Base-by-base conservation (phyloP, 2,113 vertebrate genomes). In the Ranitomeya variabilis region DNA sequence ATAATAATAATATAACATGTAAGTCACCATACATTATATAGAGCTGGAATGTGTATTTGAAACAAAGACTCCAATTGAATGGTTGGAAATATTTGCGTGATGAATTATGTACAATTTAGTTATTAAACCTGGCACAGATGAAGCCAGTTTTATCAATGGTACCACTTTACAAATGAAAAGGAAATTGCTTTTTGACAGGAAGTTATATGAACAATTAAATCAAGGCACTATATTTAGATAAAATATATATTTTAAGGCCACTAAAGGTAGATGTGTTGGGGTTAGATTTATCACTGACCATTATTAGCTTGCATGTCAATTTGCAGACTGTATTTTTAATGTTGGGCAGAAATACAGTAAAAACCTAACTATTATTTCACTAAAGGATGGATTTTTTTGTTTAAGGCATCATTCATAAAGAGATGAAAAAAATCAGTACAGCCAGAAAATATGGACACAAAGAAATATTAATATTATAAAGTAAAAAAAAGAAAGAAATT, bases 121-220 rank as follows among this genome's bases (percentile, higher is more conserved):
- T 57, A 86, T 76, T 76, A 76, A 86, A 86, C 23, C 85, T 87
- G 64, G 77, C 79, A 57, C 54, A 45, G 26, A 21, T 87, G 18
- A 79, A 52, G 21, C 52, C 45, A 6, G 21, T 86, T 59, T 62
- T 80, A 66, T 21, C 60, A 79, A 67, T 78, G 60, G 45, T 74
- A 66, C 76, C 60, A 77, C 57, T 86, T 87, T 87, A 52, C 45
- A 66, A 79, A 76, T 85, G 54, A 85, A 85, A 85, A 55, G 82
- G 45, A 84, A 84, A 86, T 77, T 86, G 85, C 85, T 78, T 86
- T 87, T 80, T 80, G 76, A 66, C 76, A 80, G 76, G 85, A 80
- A 31, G 76, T 80, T 79, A 87, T 87, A 66, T 80, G 85, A 67
- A 79, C 60, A 80, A 67, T 87, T 87, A 55, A 87, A 80, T 55